Conservation (phyloP, 2,888 invertebrate genomes). For the Erebia ligea region DNA sequence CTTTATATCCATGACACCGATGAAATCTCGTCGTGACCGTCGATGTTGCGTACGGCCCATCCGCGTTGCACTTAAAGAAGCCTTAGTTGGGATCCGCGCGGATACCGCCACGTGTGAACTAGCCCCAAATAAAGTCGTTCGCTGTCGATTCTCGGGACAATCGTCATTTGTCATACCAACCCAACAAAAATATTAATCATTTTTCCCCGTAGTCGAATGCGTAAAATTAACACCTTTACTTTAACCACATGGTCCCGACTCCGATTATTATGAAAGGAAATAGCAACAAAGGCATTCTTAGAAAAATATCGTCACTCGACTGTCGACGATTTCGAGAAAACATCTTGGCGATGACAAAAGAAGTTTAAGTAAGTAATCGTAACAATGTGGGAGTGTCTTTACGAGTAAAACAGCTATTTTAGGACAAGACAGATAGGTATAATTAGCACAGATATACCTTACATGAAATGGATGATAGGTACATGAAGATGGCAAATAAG, state of each 20-base stretch:
- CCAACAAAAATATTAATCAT: constrained; percentile 43
- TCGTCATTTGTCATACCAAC: constrained; percentile 26
- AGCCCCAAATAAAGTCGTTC: constrained; percentile 4
- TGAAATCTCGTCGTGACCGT: too few species aligned
- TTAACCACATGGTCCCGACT: constrained; percentile 34
- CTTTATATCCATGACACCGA: too few species aligned
- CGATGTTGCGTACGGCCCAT: too few species aligned
- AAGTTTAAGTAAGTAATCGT: constrained; percentile 17
- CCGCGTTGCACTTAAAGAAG: too few species aligned
- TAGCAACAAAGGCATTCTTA: constrained; percentile 50
- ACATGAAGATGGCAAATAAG: too few species aligned
- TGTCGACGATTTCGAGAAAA: constrained; percentile 51
- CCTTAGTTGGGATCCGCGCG: too few species aligned
- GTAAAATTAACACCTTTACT: constrained; percentile 40
- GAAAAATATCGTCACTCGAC: constrained; percentile 53
- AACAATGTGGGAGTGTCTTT: constrained; percentile 11
- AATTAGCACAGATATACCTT: too few species aligned
- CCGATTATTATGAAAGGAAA: constrained; percentile 37
- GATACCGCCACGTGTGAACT: too few species aligned
- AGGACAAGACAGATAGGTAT: background rate
- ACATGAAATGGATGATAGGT: too few species aligned
- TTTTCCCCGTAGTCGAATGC: constrained; percentile 40
- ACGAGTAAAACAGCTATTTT: background rate
- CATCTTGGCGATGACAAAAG: constrained; percentile 49
- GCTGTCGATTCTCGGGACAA: constrained; percentile 27